A percentile compares a stretch with the other conserved stretches of the same genome.
Evolutionary conservation across 1,140 invertebrate species (phyloP).

Genomic region (Trachymyrmex cornetzi): DNA sequence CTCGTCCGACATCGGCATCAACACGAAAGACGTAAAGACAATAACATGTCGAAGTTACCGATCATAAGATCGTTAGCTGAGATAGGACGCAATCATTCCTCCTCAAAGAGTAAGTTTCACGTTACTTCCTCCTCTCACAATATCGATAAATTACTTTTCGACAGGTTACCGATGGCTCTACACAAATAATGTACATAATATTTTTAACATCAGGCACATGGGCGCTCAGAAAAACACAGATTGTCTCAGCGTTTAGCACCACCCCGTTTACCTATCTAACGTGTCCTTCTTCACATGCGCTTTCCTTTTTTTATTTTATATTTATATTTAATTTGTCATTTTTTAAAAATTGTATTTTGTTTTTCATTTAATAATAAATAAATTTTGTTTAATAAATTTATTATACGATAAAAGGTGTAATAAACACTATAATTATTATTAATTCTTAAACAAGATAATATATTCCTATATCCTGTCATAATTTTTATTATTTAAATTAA

Average conservation of each 20-base stretch:
- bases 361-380: conserved; percentile 10
- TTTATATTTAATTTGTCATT: conserved; percentile 1
- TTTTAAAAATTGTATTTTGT: neutral
- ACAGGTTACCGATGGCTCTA: conserved; percentile 32
- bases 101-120: conserved; percentile 95
- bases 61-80: conserved; percentile 98
- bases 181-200: conserved; percentile 29
- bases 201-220: neutral
- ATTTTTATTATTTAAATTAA: conserved; percentile 1
- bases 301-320: neutral
- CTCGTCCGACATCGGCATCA: conserved; percentile 97
- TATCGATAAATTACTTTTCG: conserved; percentile 32
- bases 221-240: conserved; percentile 22
- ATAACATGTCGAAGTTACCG: conserved; percentile 94
- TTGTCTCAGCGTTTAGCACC: conserved; percentile 29
- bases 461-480: neutral
- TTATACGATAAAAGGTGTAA: neutral
- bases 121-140: neutral
- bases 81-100: conserved; percentile 98
- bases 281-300: neutral
- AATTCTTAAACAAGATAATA: neutral
- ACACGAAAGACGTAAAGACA: conserved; percentile 94
- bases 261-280: conserved; percentile 15
- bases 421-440: neutral
- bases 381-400: neutral